These are phyloP conservation scores for Arctocebus calabarensis DNA, from an alignment of 2,797 vertebrate genomes.

Conservation along the genomic window DNA sequence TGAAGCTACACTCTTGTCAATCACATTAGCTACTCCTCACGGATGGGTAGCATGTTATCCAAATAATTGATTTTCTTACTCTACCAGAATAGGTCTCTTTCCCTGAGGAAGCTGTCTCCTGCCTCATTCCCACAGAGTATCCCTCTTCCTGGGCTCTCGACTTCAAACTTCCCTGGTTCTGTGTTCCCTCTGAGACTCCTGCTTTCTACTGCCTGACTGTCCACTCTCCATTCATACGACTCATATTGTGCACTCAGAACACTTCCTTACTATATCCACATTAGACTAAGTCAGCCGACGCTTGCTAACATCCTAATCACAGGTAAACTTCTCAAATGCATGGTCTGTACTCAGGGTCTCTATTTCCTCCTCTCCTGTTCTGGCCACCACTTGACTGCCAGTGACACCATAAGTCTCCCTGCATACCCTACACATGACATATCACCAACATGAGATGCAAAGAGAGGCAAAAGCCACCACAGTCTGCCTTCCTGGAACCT, in stretches of 20 bases:
- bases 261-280: background rate
- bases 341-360: background rate
- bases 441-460: background rate
- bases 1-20: slow-evolving; percentile 61
- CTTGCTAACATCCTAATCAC: background rate
- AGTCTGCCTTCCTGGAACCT: background rate
- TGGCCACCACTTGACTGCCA: too few relatives aligned
- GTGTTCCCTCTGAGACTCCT: background rate
- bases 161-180: background rate
- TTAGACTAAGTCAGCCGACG: background rate
- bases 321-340: background rate
- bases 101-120: background rate
- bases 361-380: background rate
- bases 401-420: background rate
- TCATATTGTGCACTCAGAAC: background rate
- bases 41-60: slow-evolving; percentile 33
- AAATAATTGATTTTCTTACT: slow-evolving; percentile 59
- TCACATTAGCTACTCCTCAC: slow-evolving; percentile 64
- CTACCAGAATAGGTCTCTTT: slow-evolving; percentile 54
- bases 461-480: background rate
- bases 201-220: background rate
- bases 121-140: background rate
- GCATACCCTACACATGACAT: background rate
- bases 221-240: background rate
- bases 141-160: background rate